A percentile compares a stretch with the other conserved stretches of the same genome.
These are phyloP conservation scores for Saturnia pavonia DNA, from an alignment of 2,888 invertebrate genomes.

Conservation along the genomic window DNA sequence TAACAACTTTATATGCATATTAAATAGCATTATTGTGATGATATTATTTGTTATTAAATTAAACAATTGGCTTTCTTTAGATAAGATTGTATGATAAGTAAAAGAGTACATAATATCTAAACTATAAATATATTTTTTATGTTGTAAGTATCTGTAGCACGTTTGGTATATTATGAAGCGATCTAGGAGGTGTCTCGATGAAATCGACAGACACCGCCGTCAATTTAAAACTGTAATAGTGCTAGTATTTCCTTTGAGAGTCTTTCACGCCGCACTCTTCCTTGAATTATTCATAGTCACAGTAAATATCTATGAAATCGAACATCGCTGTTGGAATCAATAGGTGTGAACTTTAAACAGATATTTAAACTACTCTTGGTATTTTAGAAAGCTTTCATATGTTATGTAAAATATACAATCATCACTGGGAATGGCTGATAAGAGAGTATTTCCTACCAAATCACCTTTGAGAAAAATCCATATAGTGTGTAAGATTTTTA, in stretches of 20 bases:
- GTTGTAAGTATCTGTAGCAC: neutral
- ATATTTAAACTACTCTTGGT: slow-evolving; percentile 9
- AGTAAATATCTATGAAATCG: slow-evolving; percentile 67
- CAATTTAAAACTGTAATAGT: slow-evolving; percentile 69
- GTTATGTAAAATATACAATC: neutral
- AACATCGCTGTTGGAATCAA: slow-evolving; percentile 54
- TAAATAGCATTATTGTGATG: neutral
- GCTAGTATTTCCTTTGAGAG: slow-evolving; percentile 72
- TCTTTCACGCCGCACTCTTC: slow-evolving; percentile 63
- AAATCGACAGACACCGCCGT: slow-evolving; percentile 45
- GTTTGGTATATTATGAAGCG: slow-evolving; percentile 13
- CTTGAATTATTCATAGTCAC: slow-evolving; percentile 73
- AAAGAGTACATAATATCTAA: neutral
- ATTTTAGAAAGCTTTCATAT: neutral
- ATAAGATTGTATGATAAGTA: neutral
- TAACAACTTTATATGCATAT: neutral
- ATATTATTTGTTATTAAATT: neutral
- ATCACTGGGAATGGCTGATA: too few species aligned
- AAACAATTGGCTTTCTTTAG: neutral
- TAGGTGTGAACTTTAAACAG: slow-evolving; percentile 26
- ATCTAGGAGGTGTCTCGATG: slow-evolving; percentile 13
- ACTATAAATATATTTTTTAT: neutral
- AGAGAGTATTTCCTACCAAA: too few species aligned
- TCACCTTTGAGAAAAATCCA: neutral
- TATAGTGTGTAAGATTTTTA: neutral